These are phyloP conservation scores for Bufotes viridis DNA, from an alignment of 2,797 vertebrate species.

Conservation along the genomic window DNA sequence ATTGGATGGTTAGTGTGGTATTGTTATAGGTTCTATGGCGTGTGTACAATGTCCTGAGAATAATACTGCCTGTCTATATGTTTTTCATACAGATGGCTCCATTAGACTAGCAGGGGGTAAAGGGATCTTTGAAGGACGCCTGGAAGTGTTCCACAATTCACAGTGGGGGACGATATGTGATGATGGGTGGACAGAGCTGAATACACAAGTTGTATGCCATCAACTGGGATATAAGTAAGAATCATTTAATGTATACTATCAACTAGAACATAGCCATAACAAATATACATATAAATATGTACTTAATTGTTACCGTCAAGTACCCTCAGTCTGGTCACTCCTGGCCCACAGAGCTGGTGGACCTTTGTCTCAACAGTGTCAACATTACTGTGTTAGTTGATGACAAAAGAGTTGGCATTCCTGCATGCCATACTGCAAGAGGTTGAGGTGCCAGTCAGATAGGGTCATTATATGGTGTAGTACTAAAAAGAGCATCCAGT, in stretches of 20 bases:
- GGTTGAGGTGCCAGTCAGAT: too few relatives aligned
- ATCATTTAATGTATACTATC: not conserved
- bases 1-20: not conserved
- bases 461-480: too few relatives aligned
- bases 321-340: too few relatives aligned
- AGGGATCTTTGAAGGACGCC: constrained; percentile 82
- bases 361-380: too few relatives aligned
- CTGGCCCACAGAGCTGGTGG: too few relatives aligned
- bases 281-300: not conserved
- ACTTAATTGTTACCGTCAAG: too few relatives aligned
- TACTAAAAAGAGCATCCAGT: too few relatives aligned
- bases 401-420: too few relatives aligned
- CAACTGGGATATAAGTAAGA: constrained; percentile 95
- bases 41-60: not conserved
- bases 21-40: not conserved
- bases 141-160: constrained; percentile 87
- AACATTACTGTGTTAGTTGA: too few relatives aligned
- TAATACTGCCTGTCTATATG: constrained; percentile 12
- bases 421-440: too few relatives aligned
- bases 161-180: constrained; percentile 94
- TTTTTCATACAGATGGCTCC: constrained; percentile 80
- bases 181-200: constrained; percentile 89
- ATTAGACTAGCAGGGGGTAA: constrained; percentile 82
- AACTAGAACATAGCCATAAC: not conserved
- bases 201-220: constrained; percentile 87